phyloP scores from a whole-genome alignment of 2,888 invertebrate genomes.

The Flabesymbios commensalis region DNA sequence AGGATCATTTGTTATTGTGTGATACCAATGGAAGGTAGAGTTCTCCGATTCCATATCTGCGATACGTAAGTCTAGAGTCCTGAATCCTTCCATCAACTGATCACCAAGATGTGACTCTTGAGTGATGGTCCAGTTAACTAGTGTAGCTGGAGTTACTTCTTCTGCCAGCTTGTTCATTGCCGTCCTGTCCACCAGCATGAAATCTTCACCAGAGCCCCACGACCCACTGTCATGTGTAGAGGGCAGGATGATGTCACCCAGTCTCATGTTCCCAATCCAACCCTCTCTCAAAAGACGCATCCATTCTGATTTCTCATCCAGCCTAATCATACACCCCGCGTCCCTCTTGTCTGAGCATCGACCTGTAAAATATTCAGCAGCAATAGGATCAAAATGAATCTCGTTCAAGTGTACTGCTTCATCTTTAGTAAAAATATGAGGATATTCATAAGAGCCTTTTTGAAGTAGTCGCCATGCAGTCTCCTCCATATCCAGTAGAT shows the following conservation, averaged over 20 bases:
- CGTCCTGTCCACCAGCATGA: neutral
- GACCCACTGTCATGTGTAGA: slow-evolving; percentile 1
- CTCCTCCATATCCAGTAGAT: no score
- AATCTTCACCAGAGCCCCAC: neutral
- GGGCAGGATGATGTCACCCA: neutral
- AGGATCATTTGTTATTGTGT: neutral
- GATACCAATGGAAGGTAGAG: neutral
- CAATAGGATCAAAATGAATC: no score
- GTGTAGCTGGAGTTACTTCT: neutral
- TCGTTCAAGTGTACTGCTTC: no score
- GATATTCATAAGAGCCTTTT: no score
- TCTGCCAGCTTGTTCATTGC: neutral
- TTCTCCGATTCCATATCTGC: neutral
- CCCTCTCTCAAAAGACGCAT: neutral
- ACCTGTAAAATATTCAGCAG: no score
- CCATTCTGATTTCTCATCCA: neutral
- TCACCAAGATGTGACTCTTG: neutral
- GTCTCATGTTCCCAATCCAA: neutral
- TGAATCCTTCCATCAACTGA: neutral
- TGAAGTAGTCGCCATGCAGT: no score
- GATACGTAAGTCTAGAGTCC: neutral
- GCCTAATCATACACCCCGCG: no score
- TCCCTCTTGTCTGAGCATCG: no score
- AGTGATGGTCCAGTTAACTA: neutral
- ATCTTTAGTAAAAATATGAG: no score